Conservation (phyloP, 1,140 invertebrate genomes). For the Heliconius hewitsoni region DNA sequence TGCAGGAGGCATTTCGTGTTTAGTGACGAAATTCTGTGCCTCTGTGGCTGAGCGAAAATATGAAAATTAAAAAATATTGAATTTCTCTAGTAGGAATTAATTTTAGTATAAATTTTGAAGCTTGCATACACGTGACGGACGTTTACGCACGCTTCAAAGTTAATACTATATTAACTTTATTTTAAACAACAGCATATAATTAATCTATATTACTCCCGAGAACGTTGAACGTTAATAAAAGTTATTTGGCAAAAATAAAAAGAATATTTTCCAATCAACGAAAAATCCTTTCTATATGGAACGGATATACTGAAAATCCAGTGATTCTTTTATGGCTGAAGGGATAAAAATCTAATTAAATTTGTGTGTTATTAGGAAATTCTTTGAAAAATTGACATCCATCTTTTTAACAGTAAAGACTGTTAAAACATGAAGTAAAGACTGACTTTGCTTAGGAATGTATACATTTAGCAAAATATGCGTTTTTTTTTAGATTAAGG, state of each 20-base stretch:
- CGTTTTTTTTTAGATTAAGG: too few species aligned
- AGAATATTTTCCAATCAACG: not conserved
- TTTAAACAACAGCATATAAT: not conserved
- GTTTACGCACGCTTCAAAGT: too few species aligned
- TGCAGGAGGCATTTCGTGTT: not conserved
- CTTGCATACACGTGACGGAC: too few species aligned
- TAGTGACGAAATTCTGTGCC: not conserved
- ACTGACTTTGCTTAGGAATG: not conserved
- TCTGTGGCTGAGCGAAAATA: not conserved
- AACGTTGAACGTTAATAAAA: constrained; percentile 1
- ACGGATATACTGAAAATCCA: not conserved
- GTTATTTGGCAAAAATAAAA: not conserved
- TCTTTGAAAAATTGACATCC: not conserved
- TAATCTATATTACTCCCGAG: not conserved
- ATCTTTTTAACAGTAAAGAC: too few species aligned
- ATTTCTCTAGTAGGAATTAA: not conserved
- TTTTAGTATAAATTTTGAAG: too few species aligned
- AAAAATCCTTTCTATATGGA: not conserved
- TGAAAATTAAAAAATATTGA: not conserved
- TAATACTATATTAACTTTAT: too few species aligned
- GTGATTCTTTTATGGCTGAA: constrained; percentile 3
- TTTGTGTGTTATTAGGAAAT: not conserved
- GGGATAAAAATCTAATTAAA: constrained; percentile 5
- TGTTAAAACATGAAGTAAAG: not conserved
- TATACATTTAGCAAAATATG: too few species aligned